phyloP scores from a whole-genome alignment of 2,888 invertebrate species.

The Tridacna crocea region DNA sequence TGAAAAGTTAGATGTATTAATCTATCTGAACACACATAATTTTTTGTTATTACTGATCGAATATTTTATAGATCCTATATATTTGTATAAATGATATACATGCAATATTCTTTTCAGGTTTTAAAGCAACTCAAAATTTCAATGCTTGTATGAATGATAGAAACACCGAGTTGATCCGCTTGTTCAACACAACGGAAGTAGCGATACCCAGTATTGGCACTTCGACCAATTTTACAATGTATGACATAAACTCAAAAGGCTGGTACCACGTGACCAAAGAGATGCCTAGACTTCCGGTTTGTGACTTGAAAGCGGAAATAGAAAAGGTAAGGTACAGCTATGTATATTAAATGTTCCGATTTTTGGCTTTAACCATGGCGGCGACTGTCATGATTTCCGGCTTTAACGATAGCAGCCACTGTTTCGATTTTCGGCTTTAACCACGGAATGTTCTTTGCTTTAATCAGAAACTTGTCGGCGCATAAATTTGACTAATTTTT shows the following conservation, averaged over 20 bases:
- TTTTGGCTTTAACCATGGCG: too few species aligned
- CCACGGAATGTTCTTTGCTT: too few species aligned
- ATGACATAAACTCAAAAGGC: slow-evolving; percentile 10
- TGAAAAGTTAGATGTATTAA: too few species aligned
- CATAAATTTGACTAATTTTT: too few species aligned
- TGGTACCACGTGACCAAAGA: slow-evolving; percentile 32
- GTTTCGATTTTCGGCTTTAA: too few species aligned
- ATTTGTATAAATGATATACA: too few species aligned
- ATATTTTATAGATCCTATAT: too few species aligned
- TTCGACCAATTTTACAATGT: slow-evolving; percentile 53
- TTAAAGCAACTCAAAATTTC: slow-evolving; percentile 96
- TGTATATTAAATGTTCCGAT: not conserved
- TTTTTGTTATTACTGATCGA: too few species aligned
- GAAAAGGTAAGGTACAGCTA: slow-evolving; percentile 46
- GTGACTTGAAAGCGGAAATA: slow-evolving; percentile 59
- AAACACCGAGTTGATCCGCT: slow-evolving; percentile 40
- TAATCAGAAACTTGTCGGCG: too few species aligned
- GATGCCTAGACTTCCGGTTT: slow-evolving; percentile 53
- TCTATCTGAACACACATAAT: too few species aligned
- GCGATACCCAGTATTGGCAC: slow-evolving; percentile 40
- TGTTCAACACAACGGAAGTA: slow-evolving; percentile 57
- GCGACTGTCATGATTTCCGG: too few species aligned
- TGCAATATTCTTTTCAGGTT: slow-evolving; percentile 82
- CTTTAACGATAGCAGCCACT: too few species aligned
- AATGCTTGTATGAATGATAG: slow-evolving; percentile 89